phyloP scores from a whole-genome alignment of 1,140 invertebrate genomes.

The Anagrus nilaparvatae region DNA sequence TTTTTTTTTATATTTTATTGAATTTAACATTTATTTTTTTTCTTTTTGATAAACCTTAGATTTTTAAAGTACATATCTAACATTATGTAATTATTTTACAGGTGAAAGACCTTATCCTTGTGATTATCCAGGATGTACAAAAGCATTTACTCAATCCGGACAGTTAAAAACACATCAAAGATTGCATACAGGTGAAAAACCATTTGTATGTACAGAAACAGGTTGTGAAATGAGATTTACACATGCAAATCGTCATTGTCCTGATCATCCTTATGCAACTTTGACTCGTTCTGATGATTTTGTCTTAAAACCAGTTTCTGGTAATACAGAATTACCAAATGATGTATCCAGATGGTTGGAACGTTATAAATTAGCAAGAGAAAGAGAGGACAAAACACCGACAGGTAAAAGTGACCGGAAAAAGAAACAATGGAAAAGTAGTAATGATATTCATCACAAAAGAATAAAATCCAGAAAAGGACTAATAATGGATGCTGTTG shows the following conservation, averaged over 20 bases:
- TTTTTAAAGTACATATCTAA: too few species aligned
- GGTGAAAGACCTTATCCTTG: conserved; percentile 71
- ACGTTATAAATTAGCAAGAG: conserved; percentile 41
- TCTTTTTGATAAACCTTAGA: not conserved
- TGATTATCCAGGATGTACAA: conserved; percentile 66
- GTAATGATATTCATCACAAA: conserved; percentile 28
- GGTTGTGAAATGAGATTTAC: conserved; percentile 64
- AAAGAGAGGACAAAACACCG: conserved; percentile 41
- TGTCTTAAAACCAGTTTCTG: conserved; percentile 42
- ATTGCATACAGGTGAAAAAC: conserved; percentile 74
- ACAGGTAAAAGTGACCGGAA: conserved; percentile 37
- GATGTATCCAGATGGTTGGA: conserved; percentile 49
- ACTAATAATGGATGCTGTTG: conserved; percentile 34
- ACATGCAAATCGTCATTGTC: conserved; percentile 72
- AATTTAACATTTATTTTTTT: not conserved
- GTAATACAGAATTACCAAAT: conserved; percentile 44
- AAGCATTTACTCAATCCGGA: conserved; percentile 73
- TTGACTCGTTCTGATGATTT: conserved; percentile 48
- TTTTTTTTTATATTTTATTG: not conserved
- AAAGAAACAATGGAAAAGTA: conserved; percentile 36
- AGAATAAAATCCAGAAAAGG: conserved; percentile 36
- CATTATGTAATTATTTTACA: conserved; percentile 38
- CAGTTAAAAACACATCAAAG: conserved; percentile 76
- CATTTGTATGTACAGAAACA: conserved; percentile 60
- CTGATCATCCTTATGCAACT: conserved; percentile 50